Evolutionary conservation across 2,888 invertebrate species (phyloP), one percentile per base, ranked within the genome.

Genomic region (Syrista parreyssii): DNA sequence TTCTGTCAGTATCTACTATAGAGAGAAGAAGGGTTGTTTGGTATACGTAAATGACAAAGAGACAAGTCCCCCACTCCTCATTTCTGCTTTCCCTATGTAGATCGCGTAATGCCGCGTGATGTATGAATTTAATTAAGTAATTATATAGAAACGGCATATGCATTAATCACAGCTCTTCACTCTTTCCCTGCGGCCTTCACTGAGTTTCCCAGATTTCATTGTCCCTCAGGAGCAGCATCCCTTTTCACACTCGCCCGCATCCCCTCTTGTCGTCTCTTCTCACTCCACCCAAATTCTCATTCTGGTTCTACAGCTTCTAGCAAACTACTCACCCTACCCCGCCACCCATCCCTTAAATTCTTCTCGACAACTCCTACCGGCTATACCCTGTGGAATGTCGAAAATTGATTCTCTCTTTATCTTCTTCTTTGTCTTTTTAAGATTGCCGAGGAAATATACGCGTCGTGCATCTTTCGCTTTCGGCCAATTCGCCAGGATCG

Each of bases 71-170:
- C 31, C 40, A 11, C 74, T 36, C 74, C 23, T 30, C 11, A 23
- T 55, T 2, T 2, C 55, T 55, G 23, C 33, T 23, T 11, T 11
- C 35, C 15, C 78, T 35, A 68, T 79, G 81, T 76, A 78, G 76
- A 75, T 81, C 80, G 82, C 76, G 75, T 86, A 88, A 86, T 88
- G 81, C 84, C 84, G 76, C 79, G 77, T 88, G 88, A 88, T 88
- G 79, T 85, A 88, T 88, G 88, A 87, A 88, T 86, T 88, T 88
- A 88, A 88, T 89, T 87, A 88, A 88, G 85, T 85, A 86, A 88
- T 88, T 88, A 86, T 85, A 84, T 83, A 84, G 80, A 82, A 75
- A 78, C 78, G 78, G 72, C 78, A 79, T 78, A 80, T 80, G 81
- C 84, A 86, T 87, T 86, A 86, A 87, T 88, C 86, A 86, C 80